A percentile compares a stretch with the other conserved stretches of the same genome.
Evolutionary conservation across 1,140 invertebrate species (phyloP).

Genomic region (Ceratosolen fusciceps): DNA sequence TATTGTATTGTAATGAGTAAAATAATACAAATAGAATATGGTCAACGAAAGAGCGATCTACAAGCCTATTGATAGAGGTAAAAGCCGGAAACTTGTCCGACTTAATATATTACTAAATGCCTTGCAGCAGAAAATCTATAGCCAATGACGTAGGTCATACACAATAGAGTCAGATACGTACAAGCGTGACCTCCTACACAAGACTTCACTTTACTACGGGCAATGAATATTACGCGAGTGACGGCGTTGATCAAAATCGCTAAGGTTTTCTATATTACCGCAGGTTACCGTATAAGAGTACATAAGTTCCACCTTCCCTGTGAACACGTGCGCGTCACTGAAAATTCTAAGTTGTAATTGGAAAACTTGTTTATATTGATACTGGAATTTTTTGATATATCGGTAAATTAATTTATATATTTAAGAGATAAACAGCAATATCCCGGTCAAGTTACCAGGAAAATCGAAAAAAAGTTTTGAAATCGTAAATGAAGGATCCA

Average conservation of each 20-base stretch:
- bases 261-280: too few species aligned
- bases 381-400: conserved; percentile 15
- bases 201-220: neutral
- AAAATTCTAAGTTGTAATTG: too few species aligned
- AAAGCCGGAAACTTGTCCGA: neutral
- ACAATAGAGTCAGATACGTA: neutral
- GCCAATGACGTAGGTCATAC: conserved; percentile 9
- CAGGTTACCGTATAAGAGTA: neutral
- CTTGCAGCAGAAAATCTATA: neutral
- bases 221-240: neutral
- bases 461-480: too few species aligned
- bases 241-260: neutral
- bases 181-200: neutral
- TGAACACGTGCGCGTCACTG: neutral
- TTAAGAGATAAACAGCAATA: too few species aligned
- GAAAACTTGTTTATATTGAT: conserved; percentile 10
- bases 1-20: too few species aligned
- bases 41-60: neutral
- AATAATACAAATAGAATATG: too few species aligned
- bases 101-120: neutral
- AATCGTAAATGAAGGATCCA: too few species aligned
- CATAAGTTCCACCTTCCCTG: neutral
- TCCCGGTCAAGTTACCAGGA: too few species aligned
- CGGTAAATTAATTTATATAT: too few species aligned
- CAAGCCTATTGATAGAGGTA: neutral